Conservation (phyloP, 2,113 vertebrate genomes). For the Phrynocephalus versicolor region DNA sequence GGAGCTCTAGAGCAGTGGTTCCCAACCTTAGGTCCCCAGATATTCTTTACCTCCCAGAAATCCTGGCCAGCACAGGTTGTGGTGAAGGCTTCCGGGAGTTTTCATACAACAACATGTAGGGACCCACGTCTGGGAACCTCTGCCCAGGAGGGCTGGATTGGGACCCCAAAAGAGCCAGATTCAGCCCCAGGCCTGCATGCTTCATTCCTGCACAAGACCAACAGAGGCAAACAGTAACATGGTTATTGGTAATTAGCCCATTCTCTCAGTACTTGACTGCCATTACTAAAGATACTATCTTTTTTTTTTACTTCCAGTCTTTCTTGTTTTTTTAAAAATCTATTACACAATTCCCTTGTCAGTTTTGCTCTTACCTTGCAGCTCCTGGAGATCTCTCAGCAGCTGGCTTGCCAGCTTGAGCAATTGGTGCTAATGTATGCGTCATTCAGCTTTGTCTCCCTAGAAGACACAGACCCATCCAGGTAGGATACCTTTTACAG, state of each 20-base stretch:
- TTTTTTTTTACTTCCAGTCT: background rate
- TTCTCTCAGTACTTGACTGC: background rate
- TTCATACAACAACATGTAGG: too few relatives aligned
- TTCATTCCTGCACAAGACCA: background rate
- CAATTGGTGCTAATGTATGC: constrained; percentile 80
- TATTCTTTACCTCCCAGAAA: too few relatives aligned
- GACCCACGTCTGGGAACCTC: too few relatives aligned
- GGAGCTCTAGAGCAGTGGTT: background rate
- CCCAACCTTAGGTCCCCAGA: background rate
- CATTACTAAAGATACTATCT: background rate
- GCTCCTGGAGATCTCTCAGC: constrained; percentile 84
- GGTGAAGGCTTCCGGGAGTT: too few relatives aligned
- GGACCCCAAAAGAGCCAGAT: too few relatives aligned
- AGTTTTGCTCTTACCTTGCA: constrained; percentile 39
- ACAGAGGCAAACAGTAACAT: background rate
- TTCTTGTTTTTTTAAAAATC: background rate
- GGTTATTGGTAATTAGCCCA: background rate
- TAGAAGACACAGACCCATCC: constrained; percentile 77
- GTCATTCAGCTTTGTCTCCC: constrained; percentile 70
- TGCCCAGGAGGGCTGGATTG: too few relatives aligned
- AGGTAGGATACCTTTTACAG: constrained; percentile 77
- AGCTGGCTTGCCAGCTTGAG: constrained; percentile 79
- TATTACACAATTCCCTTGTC: background rate
- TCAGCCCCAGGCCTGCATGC: too few relatives aligned
- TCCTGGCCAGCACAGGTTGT: too few relatives aligned